Base-by-base conservation (phyloP, 2,797 vertebrate genomes). In the Esox lucius region DNA sequence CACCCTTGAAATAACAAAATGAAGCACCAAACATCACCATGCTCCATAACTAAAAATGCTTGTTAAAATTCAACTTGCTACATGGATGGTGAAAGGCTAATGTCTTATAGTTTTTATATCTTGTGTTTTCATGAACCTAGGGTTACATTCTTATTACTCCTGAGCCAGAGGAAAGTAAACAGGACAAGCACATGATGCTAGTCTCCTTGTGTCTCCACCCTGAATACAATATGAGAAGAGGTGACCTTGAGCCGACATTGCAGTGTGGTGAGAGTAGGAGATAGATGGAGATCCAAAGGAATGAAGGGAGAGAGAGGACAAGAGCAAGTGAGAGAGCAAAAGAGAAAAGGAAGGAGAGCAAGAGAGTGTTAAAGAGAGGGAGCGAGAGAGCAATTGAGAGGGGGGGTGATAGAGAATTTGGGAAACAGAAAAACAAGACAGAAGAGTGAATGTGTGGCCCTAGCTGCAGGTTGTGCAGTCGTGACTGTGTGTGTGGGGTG, bases 401-500 rank as follows among this genome's bases (percentile, higher is more conserved):
- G 84, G 78, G n/a, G n/a, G n/a, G n/a, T n/a, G n/a, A 39, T 75
- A 53, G 17, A 75, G 65, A 66, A 13, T 72, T 49, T 82, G 71
- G 79, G 46, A 75, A 1, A 61, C 64, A 39, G 42, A 48, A 22
- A 62, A 22, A 33, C 33, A 35, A 5, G 33, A 35, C 33, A 35
- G 33, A 35, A 83, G 31, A 42, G 66, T 59, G 73, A 68, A 17
- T 19, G 66, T n/a, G 71, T 78, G 71, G 85, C 72, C 74, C 82
- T 87, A 85, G 83, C 84, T 76, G 71, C 61, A 62, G 73, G 78
- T 80, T 77, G 62, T 78, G 81, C 74, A 84, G 86, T 87, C 73
- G 77, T 89, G 86, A 88, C 86, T 83, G 76, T 68, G 78, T n/a
- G 82, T 80, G 81, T 83, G 66, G 26, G 22, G 28, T 39, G n/a